Percentiles rank a stretch among this genome's conserved stretches.
Evolutionary conservation across 2,113 vertebrate species (phyloP).

Genomic region (Hipposideros armiger): DNA sequence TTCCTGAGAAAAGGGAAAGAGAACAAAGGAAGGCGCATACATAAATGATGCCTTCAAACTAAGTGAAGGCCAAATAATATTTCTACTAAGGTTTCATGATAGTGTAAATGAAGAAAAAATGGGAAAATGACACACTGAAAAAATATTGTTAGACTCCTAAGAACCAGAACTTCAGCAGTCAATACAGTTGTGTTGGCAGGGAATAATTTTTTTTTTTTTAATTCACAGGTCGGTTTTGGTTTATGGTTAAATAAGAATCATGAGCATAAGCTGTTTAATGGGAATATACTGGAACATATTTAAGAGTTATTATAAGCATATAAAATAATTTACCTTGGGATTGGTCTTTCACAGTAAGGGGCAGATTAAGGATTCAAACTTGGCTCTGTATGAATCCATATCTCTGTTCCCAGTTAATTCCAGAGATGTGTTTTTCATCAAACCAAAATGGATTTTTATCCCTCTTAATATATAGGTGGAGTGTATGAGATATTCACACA

Average conservation of each 20-base stretch:
- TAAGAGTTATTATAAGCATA: background rate
- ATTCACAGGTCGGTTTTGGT: conserved; percentile 11
- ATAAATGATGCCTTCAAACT: background rate
- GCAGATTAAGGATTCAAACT: background rate
- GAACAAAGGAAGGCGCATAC: background rate
- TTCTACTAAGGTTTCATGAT: background rate
- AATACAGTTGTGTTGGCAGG: background rate
- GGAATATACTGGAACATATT: background rate
- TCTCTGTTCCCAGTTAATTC: background rate
- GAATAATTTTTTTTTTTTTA: background rate
- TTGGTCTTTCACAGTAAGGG: background rate
- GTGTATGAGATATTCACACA: background rate
- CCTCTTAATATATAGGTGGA: background rate
- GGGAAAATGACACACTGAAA: background rate
- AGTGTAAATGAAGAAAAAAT: background rate
- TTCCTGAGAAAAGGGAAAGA: background rate
- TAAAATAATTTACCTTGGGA: background rate
- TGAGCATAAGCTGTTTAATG: background rate
- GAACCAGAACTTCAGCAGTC: background rate
- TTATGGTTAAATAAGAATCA: conserved; percentile 22
- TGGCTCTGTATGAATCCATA: background rate
- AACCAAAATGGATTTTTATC: background rate
- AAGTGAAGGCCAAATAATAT: background rate
- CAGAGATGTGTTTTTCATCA: background rate
- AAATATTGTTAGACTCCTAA: background rate